Evolutionary conservation across 2,113 vertebrate species (phyloP).

Genomic region (Craseonycteris thonglongyai): DNA sequence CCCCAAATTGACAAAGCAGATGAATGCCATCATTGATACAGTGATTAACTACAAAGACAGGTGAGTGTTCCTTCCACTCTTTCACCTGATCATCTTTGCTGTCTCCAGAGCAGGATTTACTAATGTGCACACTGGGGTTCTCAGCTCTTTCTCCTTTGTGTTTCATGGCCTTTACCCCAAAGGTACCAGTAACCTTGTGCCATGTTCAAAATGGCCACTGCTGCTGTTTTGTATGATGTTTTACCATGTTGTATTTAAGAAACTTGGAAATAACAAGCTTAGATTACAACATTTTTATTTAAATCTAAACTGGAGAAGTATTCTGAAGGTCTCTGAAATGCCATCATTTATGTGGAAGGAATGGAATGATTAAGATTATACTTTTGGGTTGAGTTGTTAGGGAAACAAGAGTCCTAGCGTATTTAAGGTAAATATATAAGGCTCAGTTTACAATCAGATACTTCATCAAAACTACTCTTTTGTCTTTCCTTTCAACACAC

Average conservation of each 20-base stretch:
- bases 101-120: background rate
- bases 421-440: background rate
- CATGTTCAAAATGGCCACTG: background rate
- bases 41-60: constrained; percentile 98
- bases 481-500: background rate
- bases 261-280: background rate
- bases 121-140: rapidly evolving
- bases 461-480: background rate
- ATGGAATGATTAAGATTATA: background rate
- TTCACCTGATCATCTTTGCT: rapidly evolving
- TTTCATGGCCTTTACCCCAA: background rate
- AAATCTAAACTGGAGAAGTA: background rate
- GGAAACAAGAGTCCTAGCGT: background rate
- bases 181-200: background rate
- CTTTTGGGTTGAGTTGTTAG: background rate
- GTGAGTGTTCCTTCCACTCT: constrained; percentile 70
- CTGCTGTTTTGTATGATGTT: background rate
- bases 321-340: background rate
- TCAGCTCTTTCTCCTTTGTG: background rate
- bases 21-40: constrained; percentile 95
- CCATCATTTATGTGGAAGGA: background rate
- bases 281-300: background rate
- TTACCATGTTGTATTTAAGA: background rate
- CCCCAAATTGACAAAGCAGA: constrained; percentile 95
- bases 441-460: background rate